These are phyloP conservation scores for Hypocryptadius cinnamomeus DNA, from an alignment of 2,113 vertebrate genomes.

Conservation along the genomic window DNA sequence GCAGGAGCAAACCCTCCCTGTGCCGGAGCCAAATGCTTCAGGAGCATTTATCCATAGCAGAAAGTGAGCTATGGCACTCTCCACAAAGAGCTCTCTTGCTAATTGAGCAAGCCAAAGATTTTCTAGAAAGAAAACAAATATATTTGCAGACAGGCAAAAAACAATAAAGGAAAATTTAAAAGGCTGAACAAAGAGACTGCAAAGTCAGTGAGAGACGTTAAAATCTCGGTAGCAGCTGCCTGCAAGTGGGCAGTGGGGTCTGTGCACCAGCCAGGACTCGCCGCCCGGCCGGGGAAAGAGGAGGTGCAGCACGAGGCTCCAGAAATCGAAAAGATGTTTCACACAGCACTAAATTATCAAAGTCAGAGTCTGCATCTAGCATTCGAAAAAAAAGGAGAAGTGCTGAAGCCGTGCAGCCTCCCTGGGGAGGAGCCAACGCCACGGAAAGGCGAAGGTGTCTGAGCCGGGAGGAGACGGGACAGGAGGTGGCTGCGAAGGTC, in stretches of 20 bases:
- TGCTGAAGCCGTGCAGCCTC: not conserved
- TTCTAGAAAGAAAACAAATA: slow-evolving; percentile 3
- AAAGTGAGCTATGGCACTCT: not conserved
- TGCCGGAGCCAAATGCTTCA: not conserved
- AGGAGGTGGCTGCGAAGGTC: not conserved
- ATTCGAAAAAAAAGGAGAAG: not conserved
- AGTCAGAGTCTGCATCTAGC: not conserved
- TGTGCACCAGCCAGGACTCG: no score
- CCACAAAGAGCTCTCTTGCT: not conserved
- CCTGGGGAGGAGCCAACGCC: slow-evolving; percentile 9
- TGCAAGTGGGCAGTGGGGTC: not conserved
- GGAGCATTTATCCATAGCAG: not conserved
- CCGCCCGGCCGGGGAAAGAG: no score
- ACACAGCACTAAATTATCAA: not conserved
- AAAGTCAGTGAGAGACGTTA: not conserved
- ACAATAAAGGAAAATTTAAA: slow-evolving; percentile 10
- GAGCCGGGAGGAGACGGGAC: not conserved
- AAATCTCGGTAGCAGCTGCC: not conserved
- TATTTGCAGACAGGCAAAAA: slow-evolving; percentile 3
- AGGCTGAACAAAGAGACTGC: not conserved
- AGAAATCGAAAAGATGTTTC: not conserved
- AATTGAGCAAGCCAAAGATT: not conserved
- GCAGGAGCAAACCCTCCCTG: not conserved
- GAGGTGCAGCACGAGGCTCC: not conserved
- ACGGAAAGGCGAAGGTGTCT: not conserved